Percentiles rank a stretch among this genome's conserved stretches.
phyloP scores from a whole-genome alignment of 2,888 invertebrate species.

The Boloria euphrosyne region DNA sequence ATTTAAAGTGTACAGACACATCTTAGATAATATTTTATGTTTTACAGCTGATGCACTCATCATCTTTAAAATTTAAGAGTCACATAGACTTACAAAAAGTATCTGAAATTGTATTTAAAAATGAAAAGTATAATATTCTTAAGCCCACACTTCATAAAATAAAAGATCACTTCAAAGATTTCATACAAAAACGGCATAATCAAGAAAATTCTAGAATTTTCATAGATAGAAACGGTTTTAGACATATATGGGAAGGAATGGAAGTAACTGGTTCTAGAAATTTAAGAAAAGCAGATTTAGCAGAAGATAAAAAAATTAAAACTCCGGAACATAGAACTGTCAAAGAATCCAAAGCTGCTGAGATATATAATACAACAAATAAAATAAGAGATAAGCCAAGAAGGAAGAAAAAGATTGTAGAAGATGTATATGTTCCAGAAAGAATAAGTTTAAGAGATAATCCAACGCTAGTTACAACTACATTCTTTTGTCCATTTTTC shows the following conservation, averaged over 20 bases:
- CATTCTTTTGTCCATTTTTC: constrained; percentile 67
- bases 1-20: not conserved
- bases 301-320: constrained; percentile 5
- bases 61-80: constrained; percentile 43
- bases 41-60: constrained; percentile 14
- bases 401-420: constrained; percentile 33
- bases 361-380: constrained; percentile 1
- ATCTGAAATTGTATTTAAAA: constrained; percentile 51
- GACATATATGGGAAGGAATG: constrained; percentile 62
- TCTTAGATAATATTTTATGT: not conserved
- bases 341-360: not conserved
- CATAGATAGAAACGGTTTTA: constrained; percentile 60
- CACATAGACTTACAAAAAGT: constrained; percentile 65
- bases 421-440: constrained; percentile 21
- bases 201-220: constrained; percentile 48
- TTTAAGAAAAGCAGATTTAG: constrained; percentile 47
- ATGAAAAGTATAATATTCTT: constrained; percentile 60
- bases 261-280: constrained; percentile 37
- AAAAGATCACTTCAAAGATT: constrained; percentile 59
- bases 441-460: constrained; percentile 38
- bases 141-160: constrained; percentile 56
- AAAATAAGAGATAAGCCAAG: constrained; percentile 32
- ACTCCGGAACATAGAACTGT: not conserved
- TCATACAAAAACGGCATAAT: constrained; percentile 48
- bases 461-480: constrained; percentile 48